Evolutionary conservation across 35 echinoderm and acorn worm genomes (phyloP), one percentile per base, ranked within the genome.

Genomic region (Holothuria glaberrima): DNA sequence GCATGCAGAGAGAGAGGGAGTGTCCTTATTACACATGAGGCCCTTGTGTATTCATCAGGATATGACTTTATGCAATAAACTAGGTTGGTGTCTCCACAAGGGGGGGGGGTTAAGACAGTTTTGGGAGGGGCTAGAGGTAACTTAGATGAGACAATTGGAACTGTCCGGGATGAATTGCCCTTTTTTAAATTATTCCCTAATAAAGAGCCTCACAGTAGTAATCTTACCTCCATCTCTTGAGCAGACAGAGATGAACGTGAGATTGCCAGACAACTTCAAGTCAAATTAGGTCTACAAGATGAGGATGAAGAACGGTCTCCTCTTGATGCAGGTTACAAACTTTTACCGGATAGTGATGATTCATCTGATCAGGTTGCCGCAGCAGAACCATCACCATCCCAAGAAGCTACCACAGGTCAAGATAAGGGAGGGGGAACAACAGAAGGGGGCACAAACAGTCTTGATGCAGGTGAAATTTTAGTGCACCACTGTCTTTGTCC

Each of bases 161-260:
- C n/a, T n/a, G n/a, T n/a, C n/a, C n/a, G n/a, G n/a, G n/a, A n/a
- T n/a, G n/a, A n/a, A n/a, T n/a, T n/a, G n/a, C n/a, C n/a, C n/a
- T n/a, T n/a, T n/a, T n/a, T n/a, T n/a, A n/a, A n/a, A n/a, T n/a
- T n/a, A n/a, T n/a, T n/a, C n/a, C n/a, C n/a, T n/a, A n/a, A n/a
- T n/a, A n/a, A n/a, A n/a, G n/a, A n/a, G n/a, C n/a, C n/a, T n/a
- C n/a, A n/a, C n/a, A n/a, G n/a, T n/a, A n/a, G n/a, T n/a, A n/a
- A n/a, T n/a, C n/a, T n/a, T 41, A 36, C 34, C 0, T 75, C 34
- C 6, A 12, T 36, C n/a, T 77, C 22, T 60, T 60, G 35, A 68
- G 30, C n/a, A 87, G 84, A 87, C 29, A 87, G 84, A 87, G 84
- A 87, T 87, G 84, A 87, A 32, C 59, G 84, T 22, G 84, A 66